phyloP scores from a whole-genome alignment of 2,888 invertebrate species.

The Trachelus tabidus region DNA sequence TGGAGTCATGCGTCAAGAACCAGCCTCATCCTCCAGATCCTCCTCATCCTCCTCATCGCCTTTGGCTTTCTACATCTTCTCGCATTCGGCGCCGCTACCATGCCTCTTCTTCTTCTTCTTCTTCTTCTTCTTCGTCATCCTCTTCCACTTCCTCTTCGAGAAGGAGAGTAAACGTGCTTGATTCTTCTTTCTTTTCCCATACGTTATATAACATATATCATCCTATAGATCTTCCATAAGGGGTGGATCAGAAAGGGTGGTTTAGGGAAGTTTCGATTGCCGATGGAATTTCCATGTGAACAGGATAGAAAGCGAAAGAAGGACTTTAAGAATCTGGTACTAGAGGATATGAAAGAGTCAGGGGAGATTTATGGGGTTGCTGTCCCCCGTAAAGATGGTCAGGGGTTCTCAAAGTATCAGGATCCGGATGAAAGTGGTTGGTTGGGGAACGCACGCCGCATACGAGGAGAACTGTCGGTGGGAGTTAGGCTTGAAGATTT shows the following conservation, averaged over 20 bases:
- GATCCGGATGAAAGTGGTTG: too few relatives aligned
- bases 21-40: conserved; percentile 14
- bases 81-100: conserved; percentile 6
- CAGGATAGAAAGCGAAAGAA: too few relatives aligned
- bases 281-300: background rate
- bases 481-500: conserved; percentile 48
- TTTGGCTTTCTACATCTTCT: conserved; percentile 15
- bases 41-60: conserved; percentile 17
- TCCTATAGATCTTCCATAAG: too few relatives aligned
- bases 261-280: background rate
- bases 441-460: conserved; percentile 2
- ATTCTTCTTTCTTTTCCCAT: too few relatives aligned
- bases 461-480: conserved; percentile 34
- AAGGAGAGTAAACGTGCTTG: too few relatives aligned
- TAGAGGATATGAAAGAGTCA: conserved; percentile 30
- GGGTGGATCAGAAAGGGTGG: background rate
- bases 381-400: conserved; percentile 19
- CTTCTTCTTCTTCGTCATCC: conserved; percentile 4
- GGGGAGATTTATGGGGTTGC: conserved; percentile 42
- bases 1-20: conserved; percentile 59
- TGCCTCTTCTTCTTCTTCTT: conserved; percentile 14
- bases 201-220: too few relatives aligned
- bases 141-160: conserved; percentile 2
- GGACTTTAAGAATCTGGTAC: too few relatives aligned
- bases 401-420: conserved; percentile 35